Evolutionary conservation across 2,797 vertebrate species (phyloP), one percentile per base, ranked within the genome.

Genomic region (Thaleichthys pacificus): DNA sequence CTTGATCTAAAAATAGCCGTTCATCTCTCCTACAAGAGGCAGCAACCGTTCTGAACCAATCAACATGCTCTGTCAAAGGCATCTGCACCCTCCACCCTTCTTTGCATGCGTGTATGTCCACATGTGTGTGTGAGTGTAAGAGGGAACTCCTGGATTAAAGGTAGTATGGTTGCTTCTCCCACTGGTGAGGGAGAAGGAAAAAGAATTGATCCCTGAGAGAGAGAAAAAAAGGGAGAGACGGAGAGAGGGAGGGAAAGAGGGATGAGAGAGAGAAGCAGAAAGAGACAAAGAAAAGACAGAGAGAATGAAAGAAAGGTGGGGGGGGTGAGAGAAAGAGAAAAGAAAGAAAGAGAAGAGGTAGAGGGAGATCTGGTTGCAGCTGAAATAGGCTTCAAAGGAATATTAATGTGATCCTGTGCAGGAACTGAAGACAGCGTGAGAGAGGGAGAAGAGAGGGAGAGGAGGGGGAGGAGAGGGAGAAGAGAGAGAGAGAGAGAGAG

Each of bases 1-100:
- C 89, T 88, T 91, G 87, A 91, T 89, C 90, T 92, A 92, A 91
- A 92, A 91, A 92, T 92, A 92, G 89, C 87, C 79, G 75, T 84
- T 86, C 83, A 88, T 81, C 88, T 89, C 89, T 90, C 89, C 88
- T 89, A 89, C 87, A 90, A 90, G 88, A 92, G 90, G 88, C 90
- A 90, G 90, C 87, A 91, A 91, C 90, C 84, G 86, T 90, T 89
- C 88, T 89, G 89, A 90, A 89, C 92, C 90, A 91, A 91, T 91
- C 91, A 92, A 91, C 90, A 86, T 75, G 77, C 87, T 87, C 88
- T 91, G 90, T 90, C 88, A 90, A 89, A 92, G 85, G 83, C 70
- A 61, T 63, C 21, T 42, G 51, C 86, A 84, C 88, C 89, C 86
- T 77, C 84, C 81, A 84, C 80, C 81, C 80, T 76, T 81, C 54